Conservation (phyloP, 37 sponge, comb jelly and placozoan genomes). For the Lycopodina hypogea region DNA sequence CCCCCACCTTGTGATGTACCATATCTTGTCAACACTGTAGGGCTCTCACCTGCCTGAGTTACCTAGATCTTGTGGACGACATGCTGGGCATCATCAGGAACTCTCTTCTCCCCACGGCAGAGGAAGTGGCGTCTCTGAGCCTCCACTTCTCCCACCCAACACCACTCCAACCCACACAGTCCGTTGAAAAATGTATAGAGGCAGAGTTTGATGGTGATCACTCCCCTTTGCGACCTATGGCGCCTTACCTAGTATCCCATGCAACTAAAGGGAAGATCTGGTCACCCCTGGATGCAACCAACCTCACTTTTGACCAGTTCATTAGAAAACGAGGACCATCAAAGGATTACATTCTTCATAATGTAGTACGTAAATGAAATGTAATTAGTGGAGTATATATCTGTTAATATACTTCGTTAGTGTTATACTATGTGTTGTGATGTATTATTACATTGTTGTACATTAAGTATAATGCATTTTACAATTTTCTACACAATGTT, state of each 20-base stretch:
- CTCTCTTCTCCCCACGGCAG: conserved; percentile 49
- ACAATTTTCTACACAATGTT: too few species aligned
- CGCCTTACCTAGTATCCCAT: neutral
- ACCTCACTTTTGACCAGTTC: conserved; percentile 39
- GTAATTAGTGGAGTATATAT: too few species aligned
- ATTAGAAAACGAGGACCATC: conserved; percentile 5
- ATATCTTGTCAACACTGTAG: neutral
- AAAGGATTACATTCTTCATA: conserved; percentile 50
- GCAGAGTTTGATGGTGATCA: neutral
- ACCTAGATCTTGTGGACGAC: conserved; percentile 18
- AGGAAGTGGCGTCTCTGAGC: conserved; percentile 43
- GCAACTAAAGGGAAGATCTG: conserved; percentile 9
- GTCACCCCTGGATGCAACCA: conserved; percentile 73
- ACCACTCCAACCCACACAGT: neutral
- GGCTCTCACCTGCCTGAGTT: conserved; percentile 65
- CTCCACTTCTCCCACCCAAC: conserved; percentile 38
- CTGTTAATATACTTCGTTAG: too few species aligned
- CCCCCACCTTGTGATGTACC: neutral
- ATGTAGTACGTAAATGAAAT: too few species aligned
- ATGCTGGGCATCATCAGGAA: conserved; percentile 38
- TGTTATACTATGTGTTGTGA: too few species aligned
- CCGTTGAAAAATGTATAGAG: neutral
- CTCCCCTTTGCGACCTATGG: conserved; percentile 3
- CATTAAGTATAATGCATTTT: too few species aligned
- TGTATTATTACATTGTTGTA: too few species aligned